phyloP scores from a whole-genome alignment of 2,888 invertebrate genomes.

The Andrena trimmerana region DNA sequence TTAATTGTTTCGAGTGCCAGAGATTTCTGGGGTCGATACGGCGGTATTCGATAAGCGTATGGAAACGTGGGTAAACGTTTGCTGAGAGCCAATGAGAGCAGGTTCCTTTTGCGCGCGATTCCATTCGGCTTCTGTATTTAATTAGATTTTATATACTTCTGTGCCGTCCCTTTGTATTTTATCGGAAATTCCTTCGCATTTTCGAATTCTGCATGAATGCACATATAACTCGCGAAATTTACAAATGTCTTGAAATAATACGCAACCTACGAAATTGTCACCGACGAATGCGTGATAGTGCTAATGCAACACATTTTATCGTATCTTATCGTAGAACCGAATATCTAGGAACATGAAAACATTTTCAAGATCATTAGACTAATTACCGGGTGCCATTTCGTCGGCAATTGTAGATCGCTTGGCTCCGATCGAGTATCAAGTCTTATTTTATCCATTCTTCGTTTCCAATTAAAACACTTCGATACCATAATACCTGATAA shows the following conservation, averaged over 20 bases:
- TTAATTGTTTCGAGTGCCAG: no score
- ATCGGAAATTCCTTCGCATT: neutral
- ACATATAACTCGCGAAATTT: neutral
- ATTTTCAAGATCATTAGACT: neutral
- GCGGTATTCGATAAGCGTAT: neutral
- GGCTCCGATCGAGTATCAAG: conserved; percentile 1
- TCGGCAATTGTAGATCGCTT: no score
- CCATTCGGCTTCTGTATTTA: conserved; percentile 11
- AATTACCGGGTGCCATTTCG: no score
- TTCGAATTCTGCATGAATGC: neutral
- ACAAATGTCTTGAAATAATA: neutral
- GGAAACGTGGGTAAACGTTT: conserved; percentile 6
- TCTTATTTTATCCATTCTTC: conserved; percentile 19
- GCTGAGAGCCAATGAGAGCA: neutral
- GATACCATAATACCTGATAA: neutral
- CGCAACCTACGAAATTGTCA: conserved; percentile 1
- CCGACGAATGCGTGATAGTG: neutral
- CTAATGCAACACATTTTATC: conserved; percentile 24
- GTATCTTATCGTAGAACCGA: conserved; percentile 23
- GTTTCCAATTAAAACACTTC: conserved; percentile 6
- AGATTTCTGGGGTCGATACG: no score
- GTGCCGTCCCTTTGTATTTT: neutral
- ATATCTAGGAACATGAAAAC: conserved; percentile 22
- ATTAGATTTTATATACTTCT: neutral
- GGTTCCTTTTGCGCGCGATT: conserved; percentile 4